Conservation (phyloP, 2,888 invertebrate species). For the Hyalella azteca region DNA sequence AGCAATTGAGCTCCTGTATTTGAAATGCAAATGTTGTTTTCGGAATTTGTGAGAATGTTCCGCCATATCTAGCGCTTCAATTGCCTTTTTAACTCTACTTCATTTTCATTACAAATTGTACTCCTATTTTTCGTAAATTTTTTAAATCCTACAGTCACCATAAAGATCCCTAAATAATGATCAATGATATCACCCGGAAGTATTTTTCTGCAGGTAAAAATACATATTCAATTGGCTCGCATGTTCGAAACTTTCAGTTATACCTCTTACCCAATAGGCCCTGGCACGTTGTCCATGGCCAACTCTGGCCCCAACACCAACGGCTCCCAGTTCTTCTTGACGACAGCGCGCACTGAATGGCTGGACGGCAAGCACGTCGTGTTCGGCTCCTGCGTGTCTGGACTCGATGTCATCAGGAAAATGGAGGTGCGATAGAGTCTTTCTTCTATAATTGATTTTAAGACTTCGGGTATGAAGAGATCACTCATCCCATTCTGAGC, state of each 20-base stretch:
- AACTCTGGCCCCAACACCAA: slow-evolving; percentile 96
- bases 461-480: not conserved
- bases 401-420: slow-evolving; percentile 88
- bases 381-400: slow-evolving; percentile 94
- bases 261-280: slow-evolving; percentile 40
- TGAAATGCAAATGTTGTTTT: not conserved
- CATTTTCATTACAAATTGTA: not conserved
- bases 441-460: not conserved
- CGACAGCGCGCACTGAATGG: slow-evolving; percentile 79
- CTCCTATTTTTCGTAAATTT: not conserved
- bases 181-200: not conserved
- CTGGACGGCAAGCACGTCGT: slow-evolving; percentile 96
- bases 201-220: not conserved
- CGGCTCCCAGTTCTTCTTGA: slow-evolving; percentile 96
- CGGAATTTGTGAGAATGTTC: not conserved
- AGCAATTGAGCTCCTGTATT: not conserved
- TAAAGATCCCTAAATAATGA: not conserved
- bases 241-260: not conserved
- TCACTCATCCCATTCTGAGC: not conserved
- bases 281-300: slow-evolving; percentile 76
- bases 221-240: not conserved
- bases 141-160: not conserved
- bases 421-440: slow-evolving; percentile 71
- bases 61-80: not conserved
- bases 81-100: not conserved